Percentiles rank a stretch among this genome's conserved stretches.
These are phyloP conservation scores for Polylopha cassiicola DNA, from an alignment of 2,888 invertebrate genomes.

Conservation along the genomic window DNA sequence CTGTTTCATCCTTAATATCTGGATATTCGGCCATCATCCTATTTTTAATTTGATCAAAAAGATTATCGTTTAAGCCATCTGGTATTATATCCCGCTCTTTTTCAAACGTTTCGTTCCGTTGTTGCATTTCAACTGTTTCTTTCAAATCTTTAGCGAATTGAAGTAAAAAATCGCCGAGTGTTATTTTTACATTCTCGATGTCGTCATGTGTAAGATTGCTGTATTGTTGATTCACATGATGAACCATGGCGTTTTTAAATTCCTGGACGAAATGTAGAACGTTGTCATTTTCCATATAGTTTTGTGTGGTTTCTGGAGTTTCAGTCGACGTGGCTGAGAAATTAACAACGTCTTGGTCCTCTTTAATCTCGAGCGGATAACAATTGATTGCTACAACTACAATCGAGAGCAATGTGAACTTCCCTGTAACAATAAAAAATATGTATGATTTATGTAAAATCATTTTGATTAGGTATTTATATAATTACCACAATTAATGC, in stretches of 20 bases:
- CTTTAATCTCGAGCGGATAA: constrained; percentile 4
- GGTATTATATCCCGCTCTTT: constrained; percentile 4
- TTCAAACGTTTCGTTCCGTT: constrained; percentile 13
- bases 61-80: constrained; percentile 25
- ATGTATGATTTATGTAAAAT: too few relatives aligned
- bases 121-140: constrained; percentile 27
- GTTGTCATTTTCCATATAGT: too few relatives aligned
- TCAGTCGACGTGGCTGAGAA: constrained; percentile 8
- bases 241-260: constrained; percentile 31
- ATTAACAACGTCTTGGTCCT: not conserved
- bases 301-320: constrained; percentile 9
- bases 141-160: constrained; percentile 35
- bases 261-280: constrained; percentile 29
- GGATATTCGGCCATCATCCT: constrained; percentile 29
- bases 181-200: constrained; percentile 26
- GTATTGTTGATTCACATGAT: constrained; percentile 30
- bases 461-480: too few relatives aligned
- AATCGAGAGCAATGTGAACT: not conserved
- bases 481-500: too few relatives aligned
- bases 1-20: constrained; percentile 27
- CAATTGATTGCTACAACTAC: not conserved
- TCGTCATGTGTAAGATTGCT: constrained; percentile 24
- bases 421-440: constrained; percentile 10
- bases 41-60: constrained; percentile 30
- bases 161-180: constrained; percentile 34